Conservation (phyloP, 2,113 vertebrate genomes). For the Meles meles region DNA sequence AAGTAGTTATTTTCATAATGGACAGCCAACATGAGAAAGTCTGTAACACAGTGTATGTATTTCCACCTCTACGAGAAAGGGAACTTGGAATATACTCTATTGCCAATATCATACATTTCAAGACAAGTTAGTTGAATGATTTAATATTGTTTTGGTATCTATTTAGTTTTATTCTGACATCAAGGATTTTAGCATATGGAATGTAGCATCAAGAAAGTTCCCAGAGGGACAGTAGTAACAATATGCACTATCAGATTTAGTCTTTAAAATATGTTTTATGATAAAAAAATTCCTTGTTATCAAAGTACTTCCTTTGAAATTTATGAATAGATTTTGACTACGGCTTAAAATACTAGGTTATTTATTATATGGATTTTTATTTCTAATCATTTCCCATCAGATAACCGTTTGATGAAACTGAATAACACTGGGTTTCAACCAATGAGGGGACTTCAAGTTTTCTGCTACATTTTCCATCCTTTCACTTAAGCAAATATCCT, state of each 20-base stretch:
- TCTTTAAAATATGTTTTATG: background rate
- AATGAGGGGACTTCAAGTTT: background rate
- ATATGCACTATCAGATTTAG: background rate
- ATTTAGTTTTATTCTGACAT: background rate
- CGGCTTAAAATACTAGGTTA: background rate
- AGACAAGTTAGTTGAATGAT: background rate
- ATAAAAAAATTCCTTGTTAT: background rate
- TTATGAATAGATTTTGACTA: background rate
- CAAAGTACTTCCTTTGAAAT: background rate
- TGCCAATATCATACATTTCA: background rate
- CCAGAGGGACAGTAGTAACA: background rate
- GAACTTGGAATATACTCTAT: background rate
- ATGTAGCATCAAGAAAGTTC: background rate
- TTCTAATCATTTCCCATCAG: background rate
- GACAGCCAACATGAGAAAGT: background rate
- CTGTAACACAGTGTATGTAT: background rate
- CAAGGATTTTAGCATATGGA: background rate
- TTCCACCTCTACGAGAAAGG: background rate
- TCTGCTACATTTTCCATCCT: background rate
- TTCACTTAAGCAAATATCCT: background rate
- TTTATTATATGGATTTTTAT: background rate
- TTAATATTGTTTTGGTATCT: background rate
- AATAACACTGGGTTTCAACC: background rate
- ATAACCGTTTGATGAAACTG: background rate
- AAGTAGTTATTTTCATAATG: background rate